Base-by-base conservation (phyloP, 2,113 vertebrate species). In the Phalacrocorax brasilianus region DNA sequence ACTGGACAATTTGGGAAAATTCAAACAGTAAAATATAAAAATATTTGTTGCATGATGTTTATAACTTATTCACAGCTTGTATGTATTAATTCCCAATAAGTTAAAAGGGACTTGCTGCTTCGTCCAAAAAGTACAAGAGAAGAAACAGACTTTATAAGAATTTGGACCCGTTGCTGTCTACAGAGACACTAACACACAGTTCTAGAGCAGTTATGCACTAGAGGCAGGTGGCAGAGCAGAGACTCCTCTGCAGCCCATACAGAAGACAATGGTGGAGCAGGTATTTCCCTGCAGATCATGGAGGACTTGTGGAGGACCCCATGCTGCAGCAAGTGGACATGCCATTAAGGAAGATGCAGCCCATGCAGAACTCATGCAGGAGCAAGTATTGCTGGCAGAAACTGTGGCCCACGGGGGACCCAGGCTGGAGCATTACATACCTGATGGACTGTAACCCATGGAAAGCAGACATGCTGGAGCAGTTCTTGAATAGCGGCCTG, bases 381-480 rank as follows among this genome's bases (percentile, higher is more conserved):
- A 32, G 12, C 30, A 56, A 56, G 55, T 12, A 33, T 33, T 42
- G 42, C n/a, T 40, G 50, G 53, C 19, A 50, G 62, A 50, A 63
- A 27, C 24, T 47, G 14, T 38, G 40, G 9, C 18, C 19, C 9
- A 8, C 45, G 8, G 30, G 38, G 9, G 19, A 30, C 33, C 10
- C 12, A 10, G 0, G 0, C 19, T 63, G 35, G 13, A n/a, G 17
- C 5, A 65, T 28, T 55, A 14, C 28, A 8, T 17, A 26, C 14
- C 65, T 73, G 19, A 66, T 8, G 6, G 15, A 26, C 8, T 35
- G 30, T n/a, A 17, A 14, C 9, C 6, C 11, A 17, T 12, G 7
- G 14, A 50, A 17, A 35, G 21, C 20, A 66, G 11, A 12, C 8
- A 14, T 20, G 26, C 21, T 16, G 58, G 16, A 44, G 5, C 26